Conservation (phyloP, 2,113 vertebrate species). For the Chloropsis hardwickii region DNA sequence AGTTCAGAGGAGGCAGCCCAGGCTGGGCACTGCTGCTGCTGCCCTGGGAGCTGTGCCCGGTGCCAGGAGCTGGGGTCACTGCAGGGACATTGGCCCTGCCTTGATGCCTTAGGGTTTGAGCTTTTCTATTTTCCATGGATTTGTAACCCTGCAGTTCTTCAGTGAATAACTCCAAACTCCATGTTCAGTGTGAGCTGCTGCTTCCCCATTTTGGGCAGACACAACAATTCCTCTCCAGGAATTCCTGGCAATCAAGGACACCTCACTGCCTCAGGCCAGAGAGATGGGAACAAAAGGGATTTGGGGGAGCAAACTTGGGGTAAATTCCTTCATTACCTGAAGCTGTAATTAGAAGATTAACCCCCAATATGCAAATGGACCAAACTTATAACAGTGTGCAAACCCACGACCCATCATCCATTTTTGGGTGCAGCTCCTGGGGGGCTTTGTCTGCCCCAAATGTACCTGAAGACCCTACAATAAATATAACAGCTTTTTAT, state of each 20-base stretch:
- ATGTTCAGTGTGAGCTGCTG: background rate
- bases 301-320: background rate
- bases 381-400: accelerated
- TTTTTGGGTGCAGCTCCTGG: background rate
- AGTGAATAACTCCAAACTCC: accelerated
- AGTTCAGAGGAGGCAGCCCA: background rate
- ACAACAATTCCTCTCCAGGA: background rate
- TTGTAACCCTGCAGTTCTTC: background rate
- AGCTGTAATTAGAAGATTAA: background rate
- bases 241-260: background rate
- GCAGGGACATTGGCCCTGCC: background rate
- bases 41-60: background rate
- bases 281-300: background rate
- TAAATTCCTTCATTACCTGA: background rate
- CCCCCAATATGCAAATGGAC: background rate
- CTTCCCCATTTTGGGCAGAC: background rate
- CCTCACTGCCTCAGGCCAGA: background rate
- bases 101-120: too few species aligned
- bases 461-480: background rate
- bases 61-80: background rate
- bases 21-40: background rate
- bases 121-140: accelerated
- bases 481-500: background rate
- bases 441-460: background rate
- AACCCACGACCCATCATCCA: accelerated